Evolutionary conservation across 2,888 invertebrate genomes (phyloP), one percentile per base, ranked within the genome.

Genomic region (Aphodius sticticus): DNA sequence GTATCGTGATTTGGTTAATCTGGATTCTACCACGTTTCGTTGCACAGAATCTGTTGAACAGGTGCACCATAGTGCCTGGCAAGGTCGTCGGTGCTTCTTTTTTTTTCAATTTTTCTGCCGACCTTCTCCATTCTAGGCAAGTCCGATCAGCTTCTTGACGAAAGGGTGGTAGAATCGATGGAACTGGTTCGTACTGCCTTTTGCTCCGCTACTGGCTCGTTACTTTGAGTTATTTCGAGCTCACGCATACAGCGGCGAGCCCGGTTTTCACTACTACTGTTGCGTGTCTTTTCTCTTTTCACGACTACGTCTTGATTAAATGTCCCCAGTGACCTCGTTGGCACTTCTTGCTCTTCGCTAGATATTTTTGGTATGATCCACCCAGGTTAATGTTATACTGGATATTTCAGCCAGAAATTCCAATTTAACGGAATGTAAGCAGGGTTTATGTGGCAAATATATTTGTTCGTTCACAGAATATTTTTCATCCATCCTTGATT

Each of bases 281-380:
- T 53, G 53, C 53, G 9, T 53, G 53, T 53, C 2, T 53, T 38
- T 53, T 53, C 53, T 53, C 53, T 53, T 53, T 53, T 53, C 53
- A 53, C 53, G 53, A 2, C 53, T 53, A 53, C 53, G 53, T 53
- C 53, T 53, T 53, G 9, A 53, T 53, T 53, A 53, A 53, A 53
- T 53, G 53, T 53, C 53, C 53, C 53, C 53, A 53, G 53, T 53
- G 53, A 53, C 53, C 53, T 53, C 53, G 53, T 53, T 53, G 53
- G 53, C 53, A 26, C 26, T 26, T 26, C 26, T 53, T 9, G 12
- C 53, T 7, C 53, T 53, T 53, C 12, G 7, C 53, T 53, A 53
- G 53, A 53, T 53, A 53, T 53, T 53, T 53, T 53, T 53, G 53
- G 53, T 53, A 12, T 5, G 53, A 53, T 9, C 12, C 26, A 26